Evolutionary conservation across 1,140 invertebrate genomes (phyloP).

Genomic region (Lordiphosa collinella): DNA sequence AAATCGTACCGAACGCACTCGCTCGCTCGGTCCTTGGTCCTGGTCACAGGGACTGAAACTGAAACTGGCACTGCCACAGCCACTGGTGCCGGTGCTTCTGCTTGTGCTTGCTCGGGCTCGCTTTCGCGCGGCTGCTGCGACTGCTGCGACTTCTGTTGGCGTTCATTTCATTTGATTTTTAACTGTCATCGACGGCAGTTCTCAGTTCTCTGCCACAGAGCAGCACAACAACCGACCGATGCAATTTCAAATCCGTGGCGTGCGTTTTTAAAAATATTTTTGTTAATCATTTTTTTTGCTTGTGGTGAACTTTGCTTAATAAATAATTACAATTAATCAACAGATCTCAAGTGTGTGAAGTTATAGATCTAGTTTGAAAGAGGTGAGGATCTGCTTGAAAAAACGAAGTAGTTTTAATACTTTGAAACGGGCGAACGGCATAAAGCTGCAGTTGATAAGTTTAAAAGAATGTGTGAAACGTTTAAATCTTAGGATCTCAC

Average conservation of each 20-base stretch:
- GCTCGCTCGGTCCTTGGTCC: constrained; percentile 13
- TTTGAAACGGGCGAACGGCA: too few relatives aligned
- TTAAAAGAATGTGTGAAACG: too few relatives aligned
- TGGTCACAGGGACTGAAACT: not conserved
- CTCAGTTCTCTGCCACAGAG: constrained; percentile 1
- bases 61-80: constrained; percentile 1
- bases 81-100: constrained; percentile 6
- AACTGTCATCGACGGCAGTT: constrained; percentile 76
- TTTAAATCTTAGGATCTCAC: too few relatives aligned
- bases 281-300: constrained; percentile 1
- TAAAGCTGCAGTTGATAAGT: too few relatives aligned
- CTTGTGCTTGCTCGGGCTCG: constrained; percentile 26
- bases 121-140: constrained; percentile 23
- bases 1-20: constrained; percentile 55
- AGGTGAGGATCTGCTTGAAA: not conserved
- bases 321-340: not conserved
- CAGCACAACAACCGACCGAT: not conserved
- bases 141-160: constrained; percentile 15
- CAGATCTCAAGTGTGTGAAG: not conserved
- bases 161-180: constrained; percentile 79
- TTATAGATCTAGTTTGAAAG: not conserved
- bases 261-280: constrained; percentile 8
- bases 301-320: not conserved
- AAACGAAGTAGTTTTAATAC: too few relatives aligned
- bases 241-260: not conserved